Evolutionary conservation across 2,113 vertebrate species (phyloP).

Genomic region (Natator depressus): DNA sequence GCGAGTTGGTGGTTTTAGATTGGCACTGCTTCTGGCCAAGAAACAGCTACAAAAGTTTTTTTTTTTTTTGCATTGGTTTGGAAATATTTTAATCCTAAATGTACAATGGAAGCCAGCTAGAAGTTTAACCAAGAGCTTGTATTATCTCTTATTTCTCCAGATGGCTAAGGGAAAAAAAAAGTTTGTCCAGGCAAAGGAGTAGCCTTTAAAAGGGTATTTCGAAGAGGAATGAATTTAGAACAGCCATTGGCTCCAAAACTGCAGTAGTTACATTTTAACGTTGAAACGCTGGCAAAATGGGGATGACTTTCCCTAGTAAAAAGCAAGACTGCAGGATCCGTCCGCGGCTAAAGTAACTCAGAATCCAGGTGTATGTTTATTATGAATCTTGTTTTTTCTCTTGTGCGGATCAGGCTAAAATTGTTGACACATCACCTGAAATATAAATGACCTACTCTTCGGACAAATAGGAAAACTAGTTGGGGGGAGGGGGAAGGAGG

Average conservation of each 20-base stretch:
- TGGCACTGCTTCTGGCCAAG: neutral
- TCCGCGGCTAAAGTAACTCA: constrained; percentile 10
- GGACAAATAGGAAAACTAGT: constrained; percentile 85
- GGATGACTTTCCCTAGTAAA: neutral
- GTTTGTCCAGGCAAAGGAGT: neutral
- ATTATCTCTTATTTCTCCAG: neutral
- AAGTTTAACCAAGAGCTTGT: neutral
- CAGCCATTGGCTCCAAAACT: neutral
- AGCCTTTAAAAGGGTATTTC: neutral
- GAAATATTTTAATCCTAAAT: neutral
- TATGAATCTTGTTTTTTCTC: constrained; percentile 78
- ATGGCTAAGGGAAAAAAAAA: too few relatives aligned
- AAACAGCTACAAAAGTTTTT: neutral
- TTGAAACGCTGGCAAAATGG: neutral
- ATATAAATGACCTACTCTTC: constrained; percentile 88
- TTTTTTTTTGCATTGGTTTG: too few relatives aligned
- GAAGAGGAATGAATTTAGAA: neutral
- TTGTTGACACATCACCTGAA: constrained; percentile 84
- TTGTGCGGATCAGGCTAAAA: constrained; percentile 82
- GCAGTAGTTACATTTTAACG: neutral
- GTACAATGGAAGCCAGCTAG: neutral
- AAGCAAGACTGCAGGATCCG: neutral
- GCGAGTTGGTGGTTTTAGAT: constrained; percentile 1
- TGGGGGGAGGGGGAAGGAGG: constrained; percentile 20
- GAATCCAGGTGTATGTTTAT: constrained; percentile 75